Evolutionary conservation across 2,888 invertebrate species (phyloP), one percentile per base, ranked within the genome.

Genomic region (Drosophila algonquin): DNA sequence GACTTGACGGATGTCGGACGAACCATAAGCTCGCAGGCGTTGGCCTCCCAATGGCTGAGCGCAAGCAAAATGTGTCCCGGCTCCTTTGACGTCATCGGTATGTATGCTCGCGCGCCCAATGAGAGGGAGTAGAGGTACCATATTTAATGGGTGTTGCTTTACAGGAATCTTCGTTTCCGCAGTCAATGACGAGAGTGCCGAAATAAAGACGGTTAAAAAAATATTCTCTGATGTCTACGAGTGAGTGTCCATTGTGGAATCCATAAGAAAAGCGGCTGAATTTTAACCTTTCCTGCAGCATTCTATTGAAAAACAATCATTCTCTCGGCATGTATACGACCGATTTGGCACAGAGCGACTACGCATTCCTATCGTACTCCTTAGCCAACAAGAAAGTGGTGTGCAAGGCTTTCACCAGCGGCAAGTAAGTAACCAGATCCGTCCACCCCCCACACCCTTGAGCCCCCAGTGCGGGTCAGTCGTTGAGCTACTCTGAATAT

Each of bases 1-100:
- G 84, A 82, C 18, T 54, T 76, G 1, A 56, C 60, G 3, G 77
- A 81, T 35, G 81, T 83, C 2, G 74, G 76, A 1, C 50, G 80
- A 16, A 75, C 76, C 16, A 81, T 90, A n/a, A 75, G 85, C 63
- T 76, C 89, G 10, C 90, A 91, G 63, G 82, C 90, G 1, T 61
- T 91, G 60, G 87, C 90, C 3, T 82, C 96, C 89, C 97, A 98
- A 93, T 97, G 97, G 47, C 95, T 95, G 90, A 96, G 97, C 93
- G 96, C 97, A 1, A 95, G 96, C 2, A 94, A 97, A 92, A 98
- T 98, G 97, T 93, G 98, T 72, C 97, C 98, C 40, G 98, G 98
- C 48, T 98, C 98, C 52, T 95, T 98, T 93, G 95, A 95, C 92
- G 95, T 98, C 54, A 93, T 97, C 90, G 98, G 96, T 92, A 75